These are phyloP conservation scores for Empis livida DNA, from an alignment of 2,888 invertebrate species.

Conservation along the genomic window DNA sequence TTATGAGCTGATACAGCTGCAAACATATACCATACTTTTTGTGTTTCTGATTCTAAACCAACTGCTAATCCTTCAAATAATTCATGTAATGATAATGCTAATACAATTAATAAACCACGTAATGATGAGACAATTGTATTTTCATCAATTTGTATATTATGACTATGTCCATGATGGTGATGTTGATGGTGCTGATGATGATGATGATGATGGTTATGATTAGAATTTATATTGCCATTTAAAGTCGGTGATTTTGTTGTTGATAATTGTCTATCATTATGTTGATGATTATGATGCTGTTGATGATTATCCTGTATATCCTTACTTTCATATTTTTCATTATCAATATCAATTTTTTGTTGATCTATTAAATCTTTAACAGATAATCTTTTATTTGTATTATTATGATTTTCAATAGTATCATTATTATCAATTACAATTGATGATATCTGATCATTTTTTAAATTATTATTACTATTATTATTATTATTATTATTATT, in stretches of 20 bases:
- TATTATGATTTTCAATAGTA: not conserved
- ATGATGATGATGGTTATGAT: conserved; percentile 9
- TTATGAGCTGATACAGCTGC: conserved; percentile 76
- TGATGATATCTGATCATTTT: not conserved
- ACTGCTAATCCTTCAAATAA: conserved; percentile 76
- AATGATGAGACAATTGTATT: conserved; percentile 34
- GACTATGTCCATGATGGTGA: conserved; percentile 18
- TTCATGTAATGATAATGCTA: conserved; percentile 76
- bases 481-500: conserved; percentile 1
- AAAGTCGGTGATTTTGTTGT: conserved; percentile 4
- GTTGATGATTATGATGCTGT: conserved; percentile 5
- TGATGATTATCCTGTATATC: not conserved
- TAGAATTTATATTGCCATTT: conserved; percentile 8
- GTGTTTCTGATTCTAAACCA: conserved; percentile 53
- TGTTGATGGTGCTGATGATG: conserved; percentile 9
- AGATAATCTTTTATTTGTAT: conserved; percentile 14
- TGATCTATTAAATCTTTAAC: conserved; percentile 22
- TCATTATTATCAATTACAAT: no score
- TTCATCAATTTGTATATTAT: conserved; percentile 26
- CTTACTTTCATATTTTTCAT: conserved; percentile 12
- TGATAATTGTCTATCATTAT: conserved; percentile 3
- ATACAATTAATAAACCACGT: conserved; percentile 63
- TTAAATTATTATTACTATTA: not conserved
- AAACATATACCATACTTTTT: conserved; percentile 64
- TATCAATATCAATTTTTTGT: conserved; percentile 22